Evolutionary conservation across 2,797 vertebrate genomes (phyloP).

Genomic region (Mormyrus hasselquistii): DNA sequence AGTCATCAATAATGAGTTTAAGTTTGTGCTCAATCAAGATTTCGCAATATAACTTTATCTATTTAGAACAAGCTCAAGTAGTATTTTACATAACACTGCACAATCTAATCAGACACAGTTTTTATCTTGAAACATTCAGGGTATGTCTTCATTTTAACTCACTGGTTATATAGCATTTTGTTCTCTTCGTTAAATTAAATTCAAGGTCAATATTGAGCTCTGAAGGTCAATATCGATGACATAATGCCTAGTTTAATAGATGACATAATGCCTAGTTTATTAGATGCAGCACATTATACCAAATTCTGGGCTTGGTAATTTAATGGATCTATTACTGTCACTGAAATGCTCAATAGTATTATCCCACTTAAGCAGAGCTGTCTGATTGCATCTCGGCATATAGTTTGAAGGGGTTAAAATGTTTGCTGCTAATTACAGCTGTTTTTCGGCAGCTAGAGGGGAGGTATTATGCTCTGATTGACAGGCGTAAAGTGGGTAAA

Average conservation of each 20-base stretch:
- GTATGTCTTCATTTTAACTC: background rate
- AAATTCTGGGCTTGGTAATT: background rate
- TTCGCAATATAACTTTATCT: background rate
- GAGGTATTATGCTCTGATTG: conserved; percentile 44
- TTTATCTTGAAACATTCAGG: background rate
- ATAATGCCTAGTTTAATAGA: background rate
- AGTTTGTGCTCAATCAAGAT: background rate
- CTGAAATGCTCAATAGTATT: background rate
- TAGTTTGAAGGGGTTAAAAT: conserved; percentile 11
- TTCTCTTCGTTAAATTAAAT: background rate
- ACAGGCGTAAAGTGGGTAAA: conserved; percentile 49
- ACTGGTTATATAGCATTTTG: background rate
- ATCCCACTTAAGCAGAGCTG: background rate
- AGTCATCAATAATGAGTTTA: background rate
- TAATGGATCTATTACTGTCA: background rate
- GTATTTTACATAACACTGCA: background rate
- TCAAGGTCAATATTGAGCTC: background rate
- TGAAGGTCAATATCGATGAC: background rate
- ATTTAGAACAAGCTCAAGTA: background rate
- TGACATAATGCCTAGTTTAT: background rate
- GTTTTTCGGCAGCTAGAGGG: conserved; percentile 28
- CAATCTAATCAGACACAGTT: background rate
- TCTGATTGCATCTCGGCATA: background rate
- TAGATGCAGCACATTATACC: background rate
- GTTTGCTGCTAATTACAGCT: conserved; percentile 38